phyloP scores from a whole-genome alignment of 2,888 invertebrate species.

The Salpingus planirostris region DNA sequence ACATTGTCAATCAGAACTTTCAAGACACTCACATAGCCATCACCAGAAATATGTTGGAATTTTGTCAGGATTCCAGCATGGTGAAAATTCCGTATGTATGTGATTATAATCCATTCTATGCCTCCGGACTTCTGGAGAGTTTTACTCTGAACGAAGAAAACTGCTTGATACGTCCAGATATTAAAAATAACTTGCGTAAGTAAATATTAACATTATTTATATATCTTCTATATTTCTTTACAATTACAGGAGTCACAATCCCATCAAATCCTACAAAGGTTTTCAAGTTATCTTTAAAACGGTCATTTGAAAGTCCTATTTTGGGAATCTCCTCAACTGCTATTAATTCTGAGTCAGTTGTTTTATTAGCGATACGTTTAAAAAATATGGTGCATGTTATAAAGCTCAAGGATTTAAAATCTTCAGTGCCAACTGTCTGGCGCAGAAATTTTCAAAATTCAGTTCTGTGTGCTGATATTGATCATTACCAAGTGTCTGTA shows the following conservation, averaged over 20 bases:
- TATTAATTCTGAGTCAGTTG: background rate
- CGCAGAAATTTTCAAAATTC: background rate
- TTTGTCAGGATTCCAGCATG: background rate
- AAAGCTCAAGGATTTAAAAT: background rate
- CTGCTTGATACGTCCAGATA: background rate
- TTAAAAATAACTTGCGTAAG: slow-evolving; percentile 1
- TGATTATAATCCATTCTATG: slow-evolving; percentile 1
- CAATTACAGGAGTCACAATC: background rate
- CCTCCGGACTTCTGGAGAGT: background rate
- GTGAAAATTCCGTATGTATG: background rate
- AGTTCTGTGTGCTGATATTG: background rate
- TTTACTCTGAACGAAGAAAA: background rate
- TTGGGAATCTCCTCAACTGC: background rate
- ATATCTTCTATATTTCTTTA: background rate
- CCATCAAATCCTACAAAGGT: background rate
- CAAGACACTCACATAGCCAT: background rate
- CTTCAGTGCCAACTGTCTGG: background rate
- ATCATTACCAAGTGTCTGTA: no score
- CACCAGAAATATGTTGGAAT: background rate
- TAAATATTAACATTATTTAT: background rate
- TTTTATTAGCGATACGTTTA: background rate
- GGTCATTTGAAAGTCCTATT: background rate
- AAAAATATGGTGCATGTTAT: background rate
- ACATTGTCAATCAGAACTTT: slow-evolving; percentile 1
- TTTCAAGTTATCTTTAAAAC: background rate